Percentiles rank a stretch among this genome's conserved stretches.
phyloP scores from a whole-genome alignment of 2,797 vertebrate genomes.

The Xyrichtys novacula region DNA sequence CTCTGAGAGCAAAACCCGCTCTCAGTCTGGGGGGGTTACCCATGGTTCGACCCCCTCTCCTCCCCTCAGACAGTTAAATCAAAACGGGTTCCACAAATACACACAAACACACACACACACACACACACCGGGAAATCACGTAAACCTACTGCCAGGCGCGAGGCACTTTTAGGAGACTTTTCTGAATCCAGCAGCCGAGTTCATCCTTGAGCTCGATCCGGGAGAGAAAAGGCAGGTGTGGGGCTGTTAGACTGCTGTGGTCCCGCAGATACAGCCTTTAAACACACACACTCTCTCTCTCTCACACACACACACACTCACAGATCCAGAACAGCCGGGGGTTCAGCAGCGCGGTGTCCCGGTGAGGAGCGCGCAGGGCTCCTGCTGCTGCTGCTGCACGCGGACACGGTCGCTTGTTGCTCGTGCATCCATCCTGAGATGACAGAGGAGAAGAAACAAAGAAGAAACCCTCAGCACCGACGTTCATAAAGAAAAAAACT shows the following conservation, averaged over 20 bases:
- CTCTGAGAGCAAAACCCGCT: conserved; percentile 57
- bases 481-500: too few relatives aligned
- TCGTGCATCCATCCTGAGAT: conserved; percentile 54
- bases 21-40: conserved; percentile 11
- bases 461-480: conserved; percentile 5
- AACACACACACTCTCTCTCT: not conserved
- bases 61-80: conserved; percentile 3
- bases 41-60: conserved; percentile 54
- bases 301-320: not conserved
- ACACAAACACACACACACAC: conserved; percentile 16
- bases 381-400: conserved; percentile 34
- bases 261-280: conserved; percentile 31
- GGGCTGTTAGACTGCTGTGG: conserved; percentile 1
- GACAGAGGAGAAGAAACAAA: not conserved
- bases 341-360: conserved; percentile 54
- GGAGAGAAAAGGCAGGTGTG: conserved; percentile 13
- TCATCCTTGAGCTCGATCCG: conserved; percentile 40
- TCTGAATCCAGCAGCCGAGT: conserved; percentile 41
- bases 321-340: conserved; percentile 10
- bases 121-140: conserved; percentile 17
- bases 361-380: conserved; percentile 57
- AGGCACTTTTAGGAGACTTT: conserved; percentile 67
- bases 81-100: conserved; percentile 11
- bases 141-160: conserved; percentile 19
- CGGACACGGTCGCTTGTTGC: conserved; percentile 82